Evolutionary conservation across 2,113 vertebrate genomes (phyloP).

Genomic region (Clarias batrachus): DNA sequence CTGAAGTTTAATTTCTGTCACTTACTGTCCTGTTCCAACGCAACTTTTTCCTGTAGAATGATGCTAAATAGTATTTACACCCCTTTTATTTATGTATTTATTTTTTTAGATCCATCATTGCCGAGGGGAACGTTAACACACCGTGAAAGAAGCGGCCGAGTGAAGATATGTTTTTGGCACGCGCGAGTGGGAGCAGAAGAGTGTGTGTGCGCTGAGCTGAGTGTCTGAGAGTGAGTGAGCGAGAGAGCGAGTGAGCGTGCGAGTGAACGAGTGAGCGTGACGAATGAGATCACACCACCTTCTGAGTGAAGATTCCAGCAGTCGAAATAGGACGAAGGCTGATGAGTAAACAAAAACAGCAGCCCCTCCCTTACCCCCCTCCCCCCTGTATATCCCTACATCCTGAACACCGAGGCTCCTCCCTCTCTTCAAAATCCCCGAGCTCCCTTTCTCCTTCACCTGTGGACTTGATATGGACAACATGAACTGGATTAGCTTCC

Average conservation of each 20-base stretch:
- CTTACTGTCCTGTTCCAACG: not conserved
- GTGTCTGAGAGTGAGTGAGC: conserved; percentile 86
- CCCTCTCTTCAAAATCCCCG: conserved; percentile 23
- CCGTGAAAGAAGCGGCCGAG: conserved; percentile 79
- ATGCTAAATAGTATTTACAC: not conserved
- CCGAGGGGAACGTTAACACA: conserved; percentile 65
- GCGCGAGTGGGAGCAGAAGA: conserved; percentile 74
- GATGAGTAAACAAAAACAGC: conserved; percentile 56
- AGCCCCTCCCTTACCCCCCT: conserved; percentile 49
- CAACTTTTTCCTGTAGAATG: not conserved
- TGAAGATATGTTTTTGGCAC: conserved; percentile 87
- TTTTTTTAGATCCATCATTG: conserved; percentile 74
- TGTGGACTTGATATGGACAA: conserved; percentile 51
- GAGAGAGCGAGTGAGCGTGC: conserved; percentile 77
- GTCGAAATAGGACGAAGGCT: conserved; percentile 56
- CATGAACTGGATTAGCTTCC: conserved; percentile 52
- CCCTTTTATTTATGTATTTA: not conserved
- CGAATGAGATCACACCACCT: conserved; percentile 88
- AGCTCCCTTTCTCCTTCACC: conserved; percentile 24
- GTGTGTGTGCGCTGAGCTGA: conserved; percentile 85
- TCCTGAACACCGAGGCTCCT: not conserved
- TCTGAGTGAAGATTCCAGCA: conserved; percentile 79
- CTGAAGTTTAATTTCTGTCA: not conserved
- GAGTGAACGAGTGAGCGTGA: conserved; percentile 80
- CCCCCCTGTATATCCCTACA: not conserved